Evolutionary conservation across 1,140 invertebrate species (phyloP).

Genomic region (Drosophila kikkawai): DNA sequence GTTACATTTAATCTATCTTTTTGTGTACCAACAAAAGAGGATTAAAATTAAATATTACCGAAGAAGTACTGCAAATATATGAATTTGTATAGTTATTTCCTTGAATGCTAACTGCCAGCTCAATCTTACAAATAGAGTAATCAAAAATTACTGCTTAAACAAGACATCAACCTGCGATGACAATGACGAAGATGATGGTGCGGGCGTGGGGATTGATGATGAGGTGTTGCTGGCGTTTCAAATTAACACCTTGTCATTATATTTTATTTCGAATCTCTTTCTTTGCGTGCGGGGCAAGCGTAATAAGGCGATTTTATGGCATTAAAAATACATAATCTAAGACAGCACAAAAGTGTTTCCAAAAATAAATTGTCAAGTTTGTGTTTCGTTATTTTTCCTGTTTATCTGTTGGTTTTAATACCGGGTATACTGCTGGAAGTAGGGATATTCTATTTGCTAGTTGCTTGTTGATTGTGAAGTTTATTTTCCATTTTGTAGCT

Average conservation of each 20-base stretch:
- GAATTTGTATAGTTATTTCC: neutral
- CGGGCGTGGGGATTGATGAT: slow-evolving; percentile 16
- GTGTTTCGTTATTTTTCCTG: slow-evolving; percentile 10
- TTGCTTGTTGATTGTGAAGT: neutral
- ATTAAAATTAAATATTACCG: slow-evolving; percentile 1
- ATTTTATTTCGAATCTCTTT: slow-evolving; percentile 15
- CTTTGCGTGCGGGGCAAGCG: neutral
- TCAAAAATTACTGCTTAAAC: slow-evolving; percentile 15
- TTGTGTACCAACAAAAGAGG: neutral
- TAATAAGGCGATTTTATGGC: slow-evolving; percentile 48
- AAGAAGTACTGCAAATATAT: neutral
- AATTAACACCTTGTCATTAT: slow-evolving; percentile 65
- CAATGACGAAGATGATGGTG: neutral
- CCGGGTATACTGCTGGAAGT: neutral
- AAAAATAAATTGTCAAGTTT: slow-evolving; percentile 66
- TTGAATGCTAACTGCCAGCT: neutral
- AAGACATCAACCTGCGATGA: slow-evolving; percentile 36
- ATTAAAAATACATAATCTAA: slow-evolving; percentile 62
- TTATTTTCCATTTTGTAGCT: neutral
- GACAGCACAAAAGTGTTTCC: slow-evolving; percentile 45
- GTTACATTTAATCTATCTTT: neutral
- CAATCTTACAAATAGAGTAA: slow-evolving; percentile 16
- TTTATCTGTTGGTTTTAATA: slow-evolving; percentile 1
- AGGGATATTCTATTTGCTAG: neutral
- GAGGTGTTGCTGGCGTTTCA: slow-evolving; percentile 19